phyloP scores from a whole-genome alignment of 2,113 vertebrate species.

The Ginglymostoma cirratum region DNA sequence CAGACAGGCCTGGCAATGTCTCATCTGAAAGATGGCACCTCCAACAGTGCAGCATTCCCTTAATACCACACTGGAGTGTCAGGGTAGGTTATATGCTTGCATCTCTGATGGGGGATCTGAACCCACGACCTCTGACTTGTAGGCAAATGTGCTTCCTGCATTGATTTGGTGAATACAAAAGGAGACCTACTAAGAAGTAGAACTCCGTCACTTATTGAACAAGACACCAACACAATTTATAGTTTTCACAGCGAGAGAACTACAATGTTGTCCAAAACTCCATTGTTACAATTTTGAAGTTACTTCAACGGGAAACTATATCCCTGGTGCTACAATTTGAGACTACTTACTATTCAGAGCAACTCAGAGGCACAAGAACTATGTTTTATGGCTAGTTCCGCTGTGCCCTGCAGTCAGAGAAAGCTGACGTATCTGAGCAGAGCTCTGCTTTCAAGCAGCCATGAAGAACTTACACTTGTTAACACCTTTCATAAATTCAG shows the following conservation, averaged over 20 bases:
- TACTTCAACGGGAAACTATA: background rate
- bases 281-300: background rate
- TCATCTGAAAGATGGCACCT: background rate
- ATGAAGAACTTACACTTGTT: background rate
- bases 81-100: background rate
- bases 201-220: background rate
- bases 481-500: background rate
- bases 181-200: background rate
- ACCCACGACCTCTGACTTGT: background rate
- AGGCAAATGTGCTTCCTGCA: background rate
- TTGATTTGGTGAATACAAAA: background rate
- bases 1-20: background rate
- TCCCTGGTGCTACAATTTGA: background rate
- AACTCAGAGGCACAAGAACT: background rate
- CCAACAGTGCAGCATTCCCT: background rate
- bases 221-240: background rate
- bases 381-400: background rate
- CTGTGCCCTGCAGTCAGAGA: background rate
- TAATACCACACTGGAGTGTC: background rate
- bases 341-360: background rate
- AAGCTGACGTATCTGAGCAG: no score
- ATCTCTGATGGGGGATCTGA: background rate
- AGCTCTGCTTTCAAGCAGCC: background rate
- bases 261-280: no score
- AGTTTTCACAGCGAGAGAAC: background rate